Percentiles rank a stretch among this genome's conserved stretches.
Conservation (phyloP, 2,797 vertebrate species). For the Lagocephalus sceleratus region DNA sequence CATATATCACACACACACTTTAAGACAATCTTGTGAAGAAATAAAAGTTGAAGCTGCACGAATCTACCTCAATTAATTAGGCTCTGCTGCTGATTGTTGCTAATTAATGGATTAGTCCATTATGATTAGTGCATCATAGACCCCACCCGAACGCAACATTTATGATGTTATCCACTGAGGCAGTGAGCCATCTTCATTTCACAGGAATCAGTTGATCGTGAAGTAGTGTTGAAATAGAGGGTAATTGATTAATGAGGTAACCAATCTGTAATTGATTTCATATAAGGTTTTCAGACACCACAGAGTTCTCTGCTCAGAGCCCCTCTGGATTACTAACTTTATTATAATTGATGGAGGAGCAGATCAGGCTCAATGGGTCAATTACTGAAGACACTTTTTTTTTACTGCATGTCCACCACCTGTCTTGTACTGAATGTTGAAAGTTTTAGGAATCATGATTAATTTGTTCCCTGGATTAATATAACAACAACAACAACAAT, state of each 20-base stretch:
- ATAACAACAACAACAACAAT: no score
- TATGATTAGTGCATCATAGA: constrained; percentile 66
- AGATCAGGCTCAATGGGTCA: constrained; percentile 6
- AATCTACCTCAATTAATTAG: constrained; percentile 73
- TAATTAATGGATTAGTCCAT: constrained; percentile 75
- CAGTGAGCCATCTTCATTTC: constrained; percentile 45
- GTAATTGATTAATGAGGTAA: constrained; percentile 49
- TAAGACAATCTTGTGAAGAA: constrained; percentile 30
- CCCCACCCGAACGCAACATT: constrained; percentile 52
- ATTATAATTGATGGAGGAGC: constrained; percentile 9
- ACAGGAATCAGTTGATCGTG: constrained; percentile 57
- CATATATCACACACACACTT: constrained; percentile 19
- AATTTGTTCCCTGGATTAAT: no score
- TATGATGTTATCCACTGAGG: constrained; percentile 60
- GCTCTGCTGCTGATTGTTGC: constrained; percentile 60
- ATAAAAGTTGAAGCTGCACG: constrained; percentile 65
- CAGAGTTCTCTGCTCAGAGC: constrained; percentile 2
- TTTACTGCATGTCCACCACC: background rate
- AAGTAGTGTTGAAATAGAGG: constrained; percentile 54
- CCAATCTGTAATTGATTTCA: constrained; percentile 15
- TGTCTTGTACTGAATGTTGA: background rate
- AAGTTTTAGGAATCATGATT: background rate
- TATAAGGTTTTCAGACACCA: constrained; percentile 5
- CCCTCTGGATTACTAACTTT: constrained; percentile 20
- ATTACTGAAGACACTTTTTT: constrained; percentile 6